phyloP scores from a whole-genome alignment of 2,888 invertebrate genomes.

The Cryptus armator region DNA sequence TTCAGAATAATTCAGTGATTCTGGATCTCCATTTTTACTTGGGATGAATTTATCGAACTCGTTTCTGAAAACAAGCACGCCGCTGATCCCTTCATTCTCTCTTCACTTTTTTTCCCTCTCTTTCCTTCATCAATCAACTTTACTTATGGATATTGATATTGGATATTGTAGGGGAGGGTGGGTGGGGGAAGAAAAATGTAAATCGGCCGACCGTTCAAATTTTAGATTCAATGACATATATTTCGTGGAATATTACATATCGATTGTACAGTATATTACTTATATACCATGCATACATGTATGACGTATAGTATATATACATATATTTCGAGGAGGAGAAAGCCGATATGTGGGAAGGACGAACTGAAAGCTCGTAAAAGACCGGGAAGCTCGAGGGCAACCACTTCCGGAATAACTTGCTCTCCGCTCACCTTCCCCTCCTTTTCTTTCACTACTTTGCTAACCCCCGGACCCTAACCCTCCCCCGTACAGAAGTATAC shows the following conservation, averaged over 20 bases:
- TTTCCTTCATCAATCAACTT: conserved; percentile 28
- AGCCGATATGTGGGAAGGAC: conserved; percentile 35
- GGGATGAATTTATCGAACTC: conserved; percentile 51
- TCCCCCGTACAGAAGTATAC: conserved; percentile 41
- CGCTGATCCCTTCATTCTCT: neutral
- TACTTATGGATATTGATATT: conserved; percentile 12
- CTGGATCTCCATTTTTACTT: conserved; percentile 53
- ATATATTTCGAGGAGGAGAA: conserved; percentile 25
- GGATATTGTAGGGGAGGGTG: neutral
- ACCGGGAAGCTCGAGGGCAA: conserved; percentile 56
- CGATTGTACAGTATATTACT: too few relatives aligned
- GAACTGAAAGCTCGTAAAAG: conserved; percentile 57
- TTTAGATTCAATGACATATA: neutral
- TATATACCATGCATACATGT: neutral
- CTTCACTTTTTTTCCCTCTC: neutral
- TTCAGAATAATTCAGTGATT: conserved; percentile 62
- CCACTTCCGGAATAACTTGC: conserved; percentile 58
- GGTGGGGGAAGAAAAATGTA: neutral
- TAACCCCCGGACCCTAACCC: conserved; percentile 49
- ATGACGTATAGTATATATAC: neutral
- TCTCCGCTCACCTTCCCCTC: conserved; percentile 25
- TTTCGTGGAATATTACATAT: too few relatives aligned
- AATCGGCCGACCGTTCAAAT: neutral
- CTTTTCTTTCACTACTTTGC: conserved; percentile 25
- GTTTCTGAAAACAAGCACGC: conserved; percentile 26